Base-by-base conservation (phyloP, 2,888 invertebrate species). In the Spodoptera littoralis region DNA sequence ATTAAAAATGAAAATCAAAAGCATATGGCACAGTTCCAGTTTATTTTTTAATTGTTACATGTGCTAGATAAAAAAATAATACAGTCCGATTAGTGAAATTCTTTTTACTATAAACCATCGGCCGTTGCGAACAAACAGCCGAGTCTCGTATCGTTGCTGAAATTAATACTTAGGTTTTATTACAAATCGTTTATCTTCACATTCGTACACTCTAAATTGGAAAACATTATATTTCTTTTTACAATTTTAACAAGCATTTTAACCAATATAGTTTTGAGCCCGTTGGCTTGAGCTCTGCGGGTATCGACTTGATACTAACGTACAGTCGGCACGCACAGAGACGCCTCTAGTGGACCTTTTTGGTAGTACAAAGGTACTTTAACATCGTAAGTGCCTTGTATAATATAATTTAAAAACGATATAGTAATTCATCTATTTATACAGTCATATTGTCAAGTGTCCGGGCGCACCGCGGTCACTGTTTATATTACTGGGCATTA, bases 61-160 rank as follows among this genome's bases (percentile, higher is more conserved):
- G 92, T 93, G 91, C 93, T 93, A 91, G 90, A 90, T 92, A 92
- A 92, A 94, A 94, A 93, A 94, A 94, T 93, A 93, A 93, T 92
- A 93, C 93, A 93, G 92, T 93, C 91, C 90, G 87, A 93, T 92
- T 92, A 92, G 90, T 91, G 89, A 90, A 90, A 89, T 90, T 87
- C 85, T 90, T 88, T 87, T 79, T 85, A 84, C 86, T 85, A 85
- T 84, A 77, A 85, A 73, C 77, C 67, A 79, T 66, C 74, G 76
- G 70, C 66, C 76, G 75, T 53, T 69, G 64, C 55, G 55, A 70
- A 71, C 72, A 77, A 71, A 66, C 65, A 67, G 65, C 77, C 65
- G 70, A 53, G 67, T 72, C 67, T 81, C 81, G 68, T 79, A 74
- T 83, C 84, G 84, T 77, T 79, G 76, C 56, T 77, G 79, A 80